These are phyloP conservation scores for Momotus momota DNA, from an alignment of 2,797 vertebrate species.

Conservation along the genomic window DNA sequence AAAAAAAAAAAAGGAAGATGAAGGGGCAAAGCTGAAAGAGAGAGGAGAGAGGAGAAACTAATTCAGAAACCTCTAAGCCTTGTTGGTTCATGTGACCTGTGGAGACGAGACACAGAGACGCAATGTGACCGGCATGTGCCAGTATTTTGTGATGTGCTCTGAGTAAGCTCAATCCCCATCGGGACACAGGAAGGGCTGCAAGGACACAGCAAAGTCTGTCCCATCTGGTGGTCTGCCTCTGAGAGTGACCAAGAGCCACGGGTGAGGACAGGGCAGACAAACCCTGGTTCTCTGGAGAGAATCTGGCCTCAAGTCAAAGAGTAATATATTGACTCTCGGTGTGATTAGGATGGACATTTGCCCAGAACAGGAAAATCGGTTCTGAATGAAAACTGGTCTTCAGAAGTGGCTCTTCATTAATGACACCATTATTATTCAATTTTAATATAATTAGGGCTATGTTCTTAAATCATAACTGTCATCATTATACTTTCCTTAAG, in stretches of 20 bases:
- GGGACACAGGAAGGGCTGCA: background rate
- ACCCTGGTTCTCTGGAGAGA: rapidly evolving
- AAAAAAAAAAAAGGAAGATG: background rate
- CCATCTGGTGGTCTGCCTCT: background rate
- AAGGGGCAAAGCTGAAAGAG: background rate
- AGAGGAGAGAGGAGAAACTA: background rate
- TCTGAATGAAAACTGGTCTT: constrained; percentile 49
- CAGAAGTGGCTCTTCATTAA: constrained; percentile 33
- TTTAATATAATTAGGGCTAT: constrained; percentile 56
- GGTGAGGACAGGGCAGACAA: background rate
- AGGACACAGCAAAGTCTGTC: background rate
- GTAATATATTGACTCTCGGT: background rate
- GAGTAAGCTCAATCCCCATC: background rate
- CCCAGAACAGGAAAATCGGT: constrained; percentile 38
- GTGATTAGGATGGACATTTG: constrained; percentile 52
- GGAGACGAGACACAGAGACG: background rate
- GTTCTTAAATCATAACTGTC: constrained; percentile 51
- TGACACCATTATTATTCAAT: constrained; percentile 55
- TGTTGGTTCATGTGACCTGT: background rate
- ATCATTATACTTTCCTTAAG: constrained; percentile 48
- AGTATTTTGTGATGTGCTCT: background rate
- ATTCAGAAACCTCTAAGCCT: background rate
- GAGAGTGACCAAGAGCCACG: rapidly evolving
- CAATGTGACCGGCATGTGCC: background rate
- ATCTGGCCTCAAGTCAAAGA: constrained; percentile 25